phyloP scores from a whole-genome alignment of 2,113 vertebrate genomes.

The Parotia lawesii region DNA sequence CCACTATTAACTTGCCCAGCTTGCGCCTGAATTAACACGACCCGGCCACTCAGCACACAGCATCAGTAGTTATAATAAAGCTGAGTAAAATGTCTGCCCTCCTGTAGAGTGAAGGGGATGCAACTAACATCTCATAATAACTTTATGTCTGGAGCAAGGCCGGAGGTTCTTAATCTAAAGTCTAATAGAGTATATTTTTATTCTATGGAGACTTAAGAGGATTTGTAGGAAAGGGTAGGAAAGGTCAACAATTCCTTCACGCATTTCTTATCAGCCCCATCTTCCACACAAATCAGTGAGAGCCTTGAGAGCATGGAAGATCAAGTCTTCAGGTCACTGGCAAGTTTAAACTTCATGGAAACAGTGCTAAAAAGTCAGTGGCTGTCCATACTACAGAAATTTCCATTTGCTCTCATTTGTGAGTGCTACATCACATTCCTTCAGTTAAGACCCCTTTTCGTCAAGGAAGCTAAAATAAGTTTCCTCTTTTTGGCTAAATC shows the following conservation, averaged over 20 bases:
- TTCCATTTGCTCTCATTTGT: not conserved
- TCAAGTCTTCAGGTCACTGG: not conserved
- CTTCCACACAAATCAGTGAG: not conserved
- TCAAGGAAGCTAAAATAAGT: not conserved
- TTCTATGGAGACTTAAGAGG: not conserved
- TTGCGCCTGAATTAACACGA: accelerated
- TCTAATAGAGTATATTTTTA: not conserved
- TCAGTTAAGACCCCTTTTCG: not conserved
- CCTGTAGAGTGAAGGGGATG: not conserved
- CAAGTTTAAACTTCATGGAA: not conserved
- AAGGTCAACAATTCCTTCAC: not conserved
- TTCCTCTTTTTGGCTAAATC: not conserved
- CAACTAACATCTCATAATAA: not conserved
- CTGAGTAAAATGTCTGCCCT: not conserved
- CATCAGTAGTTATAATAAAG: not conserved
- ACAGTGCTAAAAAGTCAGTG: not conserved
- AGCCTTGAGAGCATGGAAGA: not conserved
- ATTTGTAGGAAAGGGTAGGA: not conserved
- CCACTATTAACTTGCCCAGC: not conserved
- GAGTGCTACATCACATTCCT: not conserved
- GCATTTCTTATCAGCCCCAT: not conserved
- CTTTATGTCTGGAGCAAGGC: not conserved
- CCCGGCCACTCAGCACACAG: not conserved
- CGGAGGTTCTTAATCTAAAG: not conserved
- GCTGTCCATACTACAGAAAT: not conserved